Conservation (phyloP, 2,797 vertebrate genomes). For the Okamejei kenojei region DNA sequence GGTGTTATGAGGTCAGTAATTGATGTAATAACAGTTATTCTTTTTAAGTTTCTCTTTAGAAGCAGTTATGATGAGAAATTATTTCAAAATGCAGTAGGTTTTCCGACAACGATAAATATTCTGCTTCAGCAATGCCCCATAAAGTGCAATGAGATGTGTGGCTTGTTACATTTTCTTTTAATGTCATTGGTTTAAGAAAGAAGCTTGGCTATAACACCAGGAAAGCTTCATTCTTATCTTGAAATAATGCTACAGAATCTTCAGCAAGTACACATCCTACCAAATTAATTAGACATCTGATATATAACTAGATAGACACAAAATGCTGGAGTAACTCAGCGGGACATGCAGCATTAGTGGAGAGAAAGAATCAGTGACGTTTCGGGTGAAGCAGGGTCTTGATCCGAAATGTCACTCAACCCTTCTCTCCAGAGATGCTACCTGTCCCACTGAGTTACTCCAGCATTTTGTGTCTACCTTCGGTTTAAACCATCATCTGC, state of each 20-base stretch:
- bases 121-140: neutral
- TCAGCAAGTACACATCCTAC: neutral
- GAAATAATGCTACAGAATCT: neutral
- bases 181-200: neutral
- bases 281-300: neutral
- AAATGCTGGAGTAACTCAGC: too few species aligned
- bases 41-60: neutral
- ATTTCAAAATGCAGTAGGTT: neutral
- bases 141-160: neutral
- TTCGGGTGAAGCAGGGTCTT: too few species aligned
- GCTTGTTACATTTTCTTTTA: neutral
- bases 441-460: too few species aligned
- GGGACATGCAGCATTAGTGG: too few species aligned
- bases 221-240: neutral
- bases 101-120: neutral
- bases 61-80: neutral
- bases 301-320: neutral
- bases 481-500: too few species aligned
- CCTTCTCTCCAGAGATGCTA: too few species aligned
- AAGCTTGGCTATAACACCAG: neutral
- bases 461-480: too few species aligned
- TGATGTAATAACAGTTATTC: neutral
- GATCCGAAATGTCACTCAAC: too few species aligned
- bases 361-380: too few species aligned
- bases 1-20: neutral